Percentiles rank a stretch among this genome's conserved stretches.
Conservation (phyloP, 2,113 vertebrate genomes). For the Grus americana region DNA sequence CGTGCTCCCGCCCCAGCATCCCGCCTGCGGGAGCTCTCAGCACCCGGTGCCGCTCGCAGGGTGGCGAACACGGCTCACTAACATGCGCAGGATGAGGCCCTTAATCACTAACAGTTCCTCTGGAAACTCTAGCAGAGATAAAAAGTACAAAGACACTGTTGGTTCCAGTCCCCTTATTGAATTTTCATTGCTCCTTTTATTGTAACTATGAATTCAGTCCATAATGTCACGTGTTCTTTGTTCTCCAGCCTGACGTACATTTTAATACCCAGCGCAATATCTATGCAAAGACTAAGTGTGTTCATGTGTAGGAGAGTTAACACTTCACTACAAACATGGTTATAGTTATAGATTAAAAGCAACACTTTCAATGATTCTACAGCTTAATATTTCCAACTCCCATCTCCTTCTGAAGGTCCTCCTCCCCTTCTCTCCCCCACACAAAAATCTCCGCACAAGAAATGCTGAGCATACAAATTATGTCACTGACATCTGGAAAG, state of each 20-base stretch:
- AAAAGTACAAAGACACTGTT: constrained; percentile 60
- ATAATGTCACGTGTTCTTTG: constrained; percentile 54
- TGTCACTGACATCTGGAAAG: constrained; percentile 72
- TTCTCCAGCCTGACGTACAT: constrained; percentile 56
- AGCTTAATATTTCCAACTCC: constrained; percentile 35
- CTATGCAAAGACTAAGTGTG: constrained; percentile 22
- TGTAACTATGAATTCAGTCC: constrained; percentile 53
- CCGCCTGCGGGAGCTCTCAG: neutral
- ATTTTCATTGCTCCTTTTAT: constrained; percentile 68
- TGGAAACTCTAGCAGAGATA: constrained; percentile 57
- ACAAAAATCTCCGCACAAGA: neutral
- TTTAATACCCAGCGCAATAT: constrained; percentile 43
- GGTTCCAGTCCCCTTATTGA: constrained; percentile 61
- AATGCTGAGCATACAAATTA: constrained; percentile 64
- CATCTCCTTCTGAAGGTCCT: constrained; percentile 21
- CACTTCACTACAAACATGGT: constrained; percentile 55
- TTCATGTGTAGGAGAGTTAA: constrained; percentile 43
- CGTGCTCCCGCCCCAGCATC: neutral
- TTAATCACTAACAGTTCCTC: constrained; percentile 64
- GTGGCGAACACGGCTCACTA: neutral
- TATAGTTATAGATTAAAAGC: constrained; percentile 56
- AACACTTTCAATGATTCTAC: neutral
- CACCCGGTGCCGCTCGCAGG: neutral
- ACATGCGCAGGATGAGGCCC: neutral
- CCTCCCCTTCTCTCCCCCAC: neutral